A percentile compares a stretch with the other conserved stretches of the same genome.
phyloP scores from a whole-genome alignment of 2,888 invertebrate genomes.

The Epinotia brunnichana region DNA sequence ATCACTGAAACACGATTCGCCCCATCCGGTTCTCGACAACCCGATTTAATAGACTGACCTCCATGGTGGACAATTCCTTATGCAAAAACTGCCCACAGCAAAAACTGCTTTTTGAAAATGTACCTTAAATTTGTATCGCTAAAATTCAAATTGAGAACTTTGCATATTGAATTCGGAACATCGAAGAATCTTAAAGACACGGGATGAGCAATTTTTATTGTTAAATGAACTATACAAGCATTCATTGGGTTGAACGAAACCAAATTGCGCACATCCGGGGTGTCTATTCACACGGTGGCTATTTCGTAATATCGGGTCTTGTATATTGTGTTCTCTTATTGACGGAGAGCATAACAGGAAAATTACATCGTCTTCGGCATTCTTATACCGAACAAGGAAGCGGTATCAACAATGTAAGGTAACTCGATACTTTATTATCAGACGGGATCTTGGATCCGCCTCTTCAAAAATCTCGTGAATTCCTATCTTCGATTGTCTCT shows the following conservation, averaged over 20 bases:
- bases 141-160: conserved; percentile 48
- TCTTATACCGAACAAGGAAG: conserved; percentile 57
- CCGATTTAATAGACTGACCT: conserved; percentile 81
- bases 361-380: conserved; percentile 64
- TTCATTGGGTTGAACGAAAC: conserved; percentile 79
- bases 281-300: conserved; percentile 71
- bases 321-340: conserved; percentile 56
- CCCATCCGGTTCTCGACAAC: conserved; percentile 73
- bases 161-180: conserved; percentile 28
- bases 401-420: conserved; percentile 51
- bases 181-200: conserved; percentile 53
- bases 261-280: conserved; percentile 83
- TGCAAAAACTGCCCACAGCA: conserved; percentile 51
- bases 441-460: conserved; percentile 41
- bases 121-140: not conserved
- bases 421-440: conserved; percentile 58
- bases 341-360: conserved; percentile 66
- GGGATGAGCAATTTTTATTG: conserved; percentile 82
- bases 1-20: conserved; percentile 76
- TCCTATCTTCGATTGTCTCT: conserved; percentile 21
- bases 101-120: conserved; percentile 35
- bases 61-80: conserved; percentile 69
- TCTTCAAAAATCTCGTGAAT: conserved; percentile 17
- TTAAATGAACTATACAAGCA: conserved; percentile 75
- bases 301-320: conserved; percentile 62